Base-by-base conservation (phyloP, 2,113 vertebrate species). In the Verasper variegatus region DNA sequence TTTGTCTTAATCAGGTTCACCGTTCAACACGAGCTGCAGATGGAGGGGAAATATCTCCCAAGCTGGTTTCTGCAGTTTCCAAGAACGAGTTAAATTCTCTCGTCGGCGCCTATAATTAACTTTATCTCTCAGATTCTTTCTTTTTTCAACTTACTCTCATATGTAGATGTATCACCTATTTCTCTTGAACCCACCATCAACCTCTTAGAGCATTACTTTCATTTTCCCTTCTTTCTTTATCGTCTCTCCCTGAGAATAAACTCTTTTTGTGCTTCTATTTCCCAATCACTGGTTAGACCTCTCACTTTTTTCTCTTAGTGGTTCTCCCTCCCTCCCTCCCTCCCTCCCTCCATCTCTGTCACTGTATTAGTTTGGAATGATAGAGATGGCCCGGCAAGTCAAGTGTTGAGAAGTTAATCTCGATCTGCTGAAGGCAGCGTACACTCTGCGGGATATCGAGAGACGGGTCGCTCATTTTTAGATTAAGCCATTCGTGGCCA, bases 361-460 rank as follows among this genome's bases (percentile, higher is more conserved):
- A 65, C 60, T 71, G 55, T 14, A 10, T 87, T 68, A 60, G 62
- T 68, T 71, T 12, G 57, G 31, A 67, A n/a, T 51, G 80, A 65
- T 74, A 65, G 24, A 59, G 37, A 60, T 1, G 31, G 40, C 68
- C 51, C 49, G 71, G 71, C 71, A n/a, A 71, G 64, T 69, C 64
- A 2, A 71, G 66, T 24, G 2, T 71, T 69, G 42, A 62, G 5
- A 51, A 73, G 78, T 82, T 49, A 74, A 60, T 82, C 57, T 76
- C 2, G 0, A 67, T 58, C 51, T 27, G 47, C 67, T 63, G 60
- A 78, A 80, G 66, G 56, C 57, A 18, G 56, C 56, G 31, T 3
- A 14, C 68, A 56, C 67, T 73, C 26, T 2, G 0, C n/a, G 74
- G 63, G 55, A 45, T 74, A 66, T 67, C 5, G 27, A 70, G 52